phyloP scores from a whole-genome alignment of 2,113 vertebrate species.

The Himantopus leucocephalus region DNA sequence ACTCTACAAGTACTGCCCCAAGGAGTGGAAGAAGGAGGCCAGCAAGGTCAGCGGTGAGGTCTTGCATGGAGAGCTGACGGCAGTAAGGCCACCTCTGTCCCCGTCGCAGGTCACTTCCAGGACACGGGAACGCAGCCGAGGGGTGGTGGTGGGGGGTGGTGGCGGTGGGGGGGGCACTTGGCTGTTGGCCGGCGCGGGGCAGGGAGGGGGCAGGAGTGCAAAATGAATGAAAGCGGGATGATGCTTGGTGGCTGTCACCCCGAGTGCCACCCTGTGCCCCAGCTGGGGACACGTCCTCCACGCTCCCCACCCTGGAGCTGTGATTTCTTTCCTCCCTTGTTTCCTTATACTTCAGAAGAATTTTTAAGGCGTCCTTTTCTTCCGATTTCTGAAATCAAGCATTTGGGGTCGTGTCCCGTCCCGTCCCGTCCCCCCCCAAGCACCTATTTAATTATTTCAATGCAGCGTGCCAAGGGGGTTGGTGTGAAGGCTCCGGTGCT shows the following conservation, averaged over 20 bases:
- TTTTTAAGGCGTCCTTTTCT: background rate
- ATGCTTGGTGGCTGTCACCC: background rate
- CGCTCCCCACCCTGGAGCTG: fast-evolving
- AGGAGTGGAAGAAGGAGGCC: constrained; percentile 98
- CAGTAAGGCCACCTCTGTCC: constrained; percentile 67
- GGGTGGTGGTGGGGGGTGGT: background rate
- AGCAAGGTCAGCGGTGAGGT: constrained; percentile 89
- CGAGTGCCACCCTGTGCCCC: fast-evolving
- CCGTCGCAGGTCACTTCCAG: constrained; percentile 59
- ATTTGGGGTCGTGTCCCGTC: fast-evolving
- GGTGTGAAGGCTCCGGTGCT: background rate
- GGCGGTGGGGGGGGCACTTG: background rate
- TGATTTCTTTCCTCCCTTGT: background rate
- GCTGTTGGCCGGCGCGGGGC: background rate
- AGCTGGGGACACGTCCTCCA: fast-evolving
- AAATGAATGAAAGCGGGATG: fast-evolving
- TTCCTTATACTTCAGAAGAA: background rate
- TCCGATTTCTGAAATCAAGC: background rate
- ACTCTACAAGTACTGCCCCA: constrained; percentile 97
- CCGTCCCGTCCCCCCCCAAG: background rate
- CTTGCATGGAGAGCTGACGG: constrained; percentile 73
- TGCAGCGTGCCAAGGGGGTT: background rate
- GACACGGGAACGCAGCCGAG: background rate
- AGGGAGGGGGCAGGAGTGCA: background rate
- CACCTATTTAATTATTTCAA: background rate